These are phyloP conservation scores for Phodopus roborovskii DNA, from an alignment of 2,113 vertebrate genomes.

Conservation along the genomic window DNA sequence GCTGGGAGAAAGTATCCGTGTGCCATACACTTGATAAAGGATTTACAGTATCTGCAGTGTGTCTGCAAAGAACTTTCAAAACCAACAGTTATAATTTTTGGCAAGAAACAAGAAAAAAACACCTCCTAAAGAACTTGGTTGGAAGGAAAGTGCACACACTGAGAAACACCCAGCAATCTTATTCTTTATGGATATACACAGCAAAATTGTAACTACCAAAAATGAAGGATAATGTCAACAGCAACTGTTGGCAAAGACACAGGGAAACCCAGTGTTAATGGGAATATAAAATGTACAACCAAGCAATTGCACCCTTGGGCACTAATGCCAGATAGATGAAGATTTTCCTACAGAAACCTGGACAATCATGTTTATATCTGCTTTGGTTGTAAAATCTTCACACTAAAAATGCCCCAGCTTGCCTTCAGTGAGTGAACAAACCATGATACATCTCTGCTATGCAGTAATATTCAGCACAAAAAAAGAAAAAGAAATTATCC, in stretches of 20 bases:
- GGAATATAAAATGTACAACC: not conserved
- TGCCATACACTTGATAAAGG: not conserved
- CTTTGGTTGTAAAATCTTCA: not conserved
- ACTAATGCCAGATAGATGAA: slow-evolving; percentile 13
- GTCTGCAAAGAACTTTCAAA: not conserved
- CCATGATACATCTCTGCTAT: not conserved
- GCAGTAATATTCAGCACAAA: not conserved
- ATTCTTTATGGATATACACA: not conserved
- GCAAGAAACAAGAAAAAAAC: not conserved
- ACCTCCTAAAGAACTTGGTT: not conserved
- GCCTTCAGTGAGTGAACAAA: not conserved
- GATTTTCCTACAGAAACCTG: not conserved
- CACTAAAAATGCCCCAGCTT: not conserved
- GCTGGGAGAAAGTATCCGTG: not conserved
- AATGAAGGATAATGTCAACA: not conserved
- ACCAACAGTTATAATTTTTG: not conserved
- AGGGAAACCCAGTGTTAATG: not conserved
- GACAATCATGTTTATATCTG: not conserved
- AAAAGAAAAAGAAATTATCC: not conserved
- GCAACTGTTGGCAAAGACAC: not conserved
- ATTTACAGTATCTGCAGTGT: not conserved
- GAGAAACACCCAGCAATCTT: not conserved
- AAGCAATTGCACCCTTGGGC: not conserved
- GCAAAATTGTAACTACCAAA: not conserved
- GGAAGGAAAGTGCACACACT: not conserved